Evolutionary conservation across 2,888 invertebrate species (phyloP).

Genomic region (Idaea dimidiata): DNA sequence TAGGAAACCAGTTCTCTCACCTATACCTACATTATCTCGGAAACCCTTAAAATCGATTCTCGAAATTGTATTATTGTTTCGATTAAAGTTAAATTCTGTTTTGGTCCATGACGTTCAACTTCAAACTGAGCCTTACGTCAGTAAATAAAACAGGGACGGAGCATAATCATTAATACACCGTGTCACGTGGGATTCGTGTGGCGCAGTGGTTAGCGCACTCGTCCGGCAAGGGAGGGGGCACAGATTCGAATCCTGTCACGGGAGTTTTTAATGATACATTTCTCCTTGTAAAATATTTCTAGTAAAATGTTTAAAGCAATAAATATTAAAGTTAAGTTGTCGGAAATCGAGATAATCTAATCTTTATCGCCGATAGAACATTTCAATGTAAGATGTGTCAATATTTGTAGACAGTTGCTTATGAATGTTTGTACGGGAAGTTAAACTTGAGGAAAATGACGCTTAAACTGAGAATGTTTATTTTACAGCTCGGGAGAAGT

Average conservation of each 20-base stretch:
- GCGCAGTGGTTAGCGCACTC: no score
- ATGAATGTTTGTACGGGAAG: background rate
- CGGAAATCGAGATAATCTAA: background rate
- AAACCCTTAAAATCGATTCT: background rate
- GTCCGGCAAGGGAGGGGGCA: no score
- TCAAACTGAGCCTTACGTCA: no score
- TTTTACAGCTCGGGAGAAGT: background rate
- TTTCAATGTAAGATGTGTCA: background rate
- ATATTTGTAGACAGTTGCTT: background rate
- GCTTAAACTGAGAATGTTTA: background rate
- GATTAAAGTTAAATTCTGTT: background rate
- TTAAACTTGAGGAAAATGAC: background rate
- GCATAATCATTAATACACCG: no score
- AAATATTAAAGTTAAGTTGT: background rate
- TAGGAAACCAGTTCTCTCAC: background rate
- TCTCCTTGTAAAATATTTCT: no score
- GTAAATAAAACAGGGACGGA: no score
- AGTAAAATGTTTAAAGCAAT: no score
- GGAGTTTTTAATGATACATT: no score
- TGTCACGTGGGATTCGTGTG: no score
- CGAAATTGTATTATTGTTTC: background rate
- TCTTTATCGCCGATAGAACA: background rate
- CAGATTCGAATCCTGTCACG: no score
- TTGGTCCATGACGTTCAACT: no score
- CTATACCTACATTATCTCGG: background rate